phyloP scores from a whole-genome alignment of 2,888 invertebrate species.

The Zonitis immaculata region DNA sequence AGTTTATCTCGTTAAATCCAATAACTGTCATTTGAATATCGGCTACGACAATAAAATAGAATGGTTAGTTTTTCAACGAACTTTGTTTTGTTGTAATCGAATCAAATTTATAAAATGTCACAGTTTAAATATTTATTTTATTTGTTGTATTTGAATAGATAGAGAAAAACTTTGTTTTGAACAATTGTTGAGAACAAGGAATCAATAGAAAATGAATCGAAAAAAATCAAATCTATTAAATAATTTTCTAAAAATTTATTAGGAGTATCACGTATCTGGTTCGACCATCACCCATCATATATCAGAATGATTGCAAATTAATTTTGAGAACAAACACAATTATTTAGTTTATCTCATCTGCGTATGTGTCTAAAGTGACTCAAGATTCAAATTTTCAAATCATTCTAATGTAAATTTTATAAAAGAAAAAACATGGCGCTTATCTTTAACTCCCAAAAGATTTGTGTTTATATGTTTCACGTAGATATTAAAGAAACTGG shows the following conservation, averaged over 20 bases:
- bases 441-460: too few species aligned
- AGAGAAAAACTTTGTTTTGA: neutral
- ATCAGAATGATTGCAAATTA: slow-evolving; percentile 22
- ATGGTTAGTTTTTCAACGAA: slow-evolving; percentile 12
- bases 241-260: slow-evolving; percentile 14
- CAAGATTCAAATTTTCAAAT: too few species aligned
- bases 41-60: slow-evolving; percentile 17
- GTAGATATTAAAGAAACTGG: too few species aligned
- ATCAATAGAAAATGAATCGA: neutral
- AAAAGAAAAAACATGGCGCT: too few species aligned
- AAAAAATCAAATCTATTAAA: slow-evolving; percentile 2
- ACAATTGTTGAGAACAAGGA: slow-evolving; percentile 11
- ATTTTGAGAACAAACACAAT: slow-evolving; percentile 20
- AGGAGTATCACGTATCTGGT: slow-evolving; percentile 20
- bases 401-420: too few species aligned
- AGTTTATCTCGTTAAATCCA: slow-evolving; percentile 20
- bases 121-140: slow-evolving; percentile 10
- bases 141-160: slow-evolving; percentile 10
- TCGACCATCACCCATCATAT: slow-evolving; percentile 20
- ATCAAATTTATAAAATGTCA: slow-evolving; percentile 16
- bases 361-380: too few species aligned
- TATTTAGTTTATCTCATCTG: slow-evolving; percentile 9
- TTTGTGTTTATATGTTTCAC: too few species aligned
- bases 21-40: slow-evolving; percentile 24
- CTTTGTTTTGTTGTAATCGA: slow-evolving; percentile 6